Percentiles rank a stretch among this genome's conserved stretches.
These are phyloP conservation scores for Lacanobia oleracea DNA, from an alignment of 2,888 invertebrate species.

Conservation along the genomic window DNA sequence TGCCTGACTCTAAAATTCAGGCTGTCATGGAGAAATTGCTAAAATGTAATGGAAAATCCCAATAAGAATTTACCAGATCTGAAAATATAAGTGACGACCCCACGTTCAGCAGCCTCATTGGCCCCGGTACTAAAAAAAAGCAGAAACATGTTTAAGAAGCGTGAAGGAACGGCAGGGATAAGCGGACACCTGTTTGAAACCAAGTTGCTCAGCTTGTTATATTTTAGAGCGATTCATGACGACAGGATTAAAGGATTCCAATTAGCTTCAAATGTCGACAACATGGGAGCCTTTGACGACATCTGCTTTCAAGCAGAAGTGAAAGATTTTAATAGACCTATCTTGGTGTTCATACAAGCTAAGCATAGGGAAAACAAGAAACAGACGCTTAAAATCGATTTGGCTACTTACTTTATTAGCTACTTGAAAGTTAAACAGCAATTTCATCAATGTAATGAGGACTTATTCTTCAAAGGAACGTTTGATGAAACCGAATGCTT, in stretches of 20 bases:
- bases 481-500: background rate
- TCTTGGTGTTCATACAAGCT: constrained; percentile 7
- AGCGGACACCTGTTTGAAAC: constrained; percentile 4
- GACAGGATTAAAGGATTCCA: background rate
- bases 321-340: background rate
- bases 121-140: no score
- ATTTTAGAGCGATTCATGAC: constrained; percentile 1
- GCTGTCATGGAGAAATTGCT: no score
- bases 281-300: constrained; percentile 6
- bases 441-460: background rate
- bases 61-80: no score
- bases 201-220: background rate
- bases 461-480: background rate
- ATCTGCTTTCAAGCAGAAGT: constrained; percentile 1
- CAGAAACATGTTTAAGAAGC: background rate
- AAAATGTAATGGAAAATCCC: no score
- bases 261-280: constrained; percentile 6
- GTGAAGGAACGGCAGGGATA: constrained; percentile 10
- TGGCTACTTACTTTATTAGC: background rate
- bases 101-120: no score
- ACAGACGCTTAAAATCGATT: background rate
- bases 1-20: no score
- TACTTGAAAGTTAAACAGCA: background rate
- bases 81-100: no score
- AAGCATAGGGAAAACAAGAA: constrained; percentile 9